These are phyloP conservation scores for Promerops cafer DNA, from an alignment of 2,113 vertebrate species.

Conservation along the genomic window DNA sequence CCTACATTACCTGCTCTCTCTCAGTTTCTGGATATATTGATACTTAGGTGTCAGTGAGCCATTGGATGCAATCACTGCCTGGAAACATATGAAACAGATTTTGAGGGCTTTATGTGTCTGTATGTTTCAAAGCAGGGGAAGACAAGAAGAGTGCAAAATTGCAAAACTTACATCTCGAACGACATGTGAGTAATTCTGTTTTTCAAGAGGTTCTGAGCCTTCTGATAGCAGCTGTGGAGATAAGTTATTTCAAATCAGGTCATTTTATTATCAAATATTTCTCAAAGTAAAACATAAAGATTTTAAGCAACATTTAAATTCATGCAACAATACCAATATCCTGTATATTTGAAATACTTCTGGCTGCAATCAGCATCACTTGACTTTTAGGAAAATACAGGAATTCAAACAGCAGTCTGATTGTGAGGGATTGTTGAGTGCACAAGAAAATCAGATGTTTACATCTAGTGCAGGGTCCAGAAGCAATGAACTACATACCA, in stretches of 20 bases:
- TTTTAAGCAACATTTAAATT: neutral
- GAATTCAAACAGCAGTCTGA: neutral
- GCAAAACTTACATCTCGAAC: constrained; percentile 87
- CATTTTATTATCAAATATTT: neutral
- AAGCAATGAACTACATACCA: neutral
- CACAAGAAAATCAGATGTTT: neutral
- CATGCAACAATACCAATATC: neutral
- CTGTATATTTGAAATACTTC: neutral
- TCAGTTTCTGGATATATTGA: constrained; percentile 92
- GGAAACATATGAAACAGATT: constrained; percentile 40
- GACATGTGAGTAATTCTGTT: constrained; percentile 86
- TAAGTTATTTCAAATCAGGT: constrained; percentile 5
- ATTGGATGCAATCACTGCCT: constrained; percentile 97
- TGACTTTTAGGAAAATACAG: neutral
- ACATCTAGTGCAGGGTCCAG: neutral
- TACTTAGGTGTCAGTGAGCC: constrained; percentile 90
- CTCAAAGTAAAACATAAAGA: neutral
- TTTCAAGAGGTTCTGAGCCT: constrained; percentile 82
- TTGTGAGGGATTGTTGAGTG: neutral
- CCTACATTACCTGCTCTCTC: constrained; percentile 83
- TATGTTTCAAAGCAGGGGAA: neutral
- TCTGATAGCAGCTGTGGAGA: constrained; percentile 84
- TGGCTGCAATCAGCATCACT: neutral
- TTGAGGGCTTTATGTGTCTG: neutral
- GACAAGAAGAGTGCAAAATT: neutral